These are phyloP conservation scores for Artibeus jamaicensis DNA, from an alignment of 2,797 vertebrate genomes.

Conservation along the genomic window DNA sequence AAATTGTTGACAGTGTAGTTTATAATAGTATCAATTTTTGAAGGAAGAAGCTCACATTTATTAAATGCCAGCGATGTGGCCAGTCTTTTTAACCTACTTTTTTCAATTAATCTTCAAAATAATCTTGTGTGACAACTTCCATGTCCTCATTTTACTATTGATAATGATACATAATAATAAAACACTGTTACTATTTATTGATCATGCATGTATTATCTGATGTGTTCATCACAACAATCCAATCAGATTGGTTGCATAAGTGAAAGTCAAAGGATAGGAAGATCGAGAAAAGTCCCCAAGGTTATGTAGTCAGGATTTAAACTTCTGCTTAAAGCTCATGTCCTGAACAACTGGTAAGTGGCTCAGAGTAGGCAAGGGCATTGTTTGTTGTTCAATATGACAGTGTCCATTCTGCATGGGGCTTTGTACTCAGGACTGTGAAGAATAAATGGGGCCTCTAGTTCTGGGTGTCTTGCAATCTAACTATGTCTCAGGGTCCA, in stretches of 20 bases:
- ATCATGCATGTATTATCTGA: not conserved
- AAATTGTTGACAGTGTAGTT: not conserved
- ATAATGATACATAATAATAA: not conserved
- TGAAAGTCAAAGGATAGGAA: not conserved
- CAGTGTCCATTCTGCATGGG: not conserved
- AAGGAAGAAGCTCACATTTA: not conserved
- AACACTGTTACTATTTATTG: not conserved
- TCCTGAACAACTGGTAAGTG: not conserved
- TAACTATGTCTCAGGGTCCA: not conserved
- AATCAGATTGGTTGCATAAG: not conserved
- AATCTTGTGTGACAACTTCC: not conserved
- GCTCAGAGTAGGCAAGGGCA: not conserved
- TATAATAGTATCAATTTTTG: conserved; percentile 15
- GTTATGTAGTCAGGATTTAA: not conserved
- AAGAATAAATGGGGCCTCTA: not conserved
- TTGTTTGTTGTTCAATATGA: not conserved
- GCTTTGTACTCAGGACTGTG: not conserved
- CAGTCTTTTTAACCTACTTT: not conserved
- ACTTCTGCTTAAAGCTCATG: not conserved
- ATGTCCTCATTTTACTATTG: not conserved
- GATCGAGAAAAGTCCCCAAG: not conserved
- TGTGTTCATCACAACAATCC: not conserved
- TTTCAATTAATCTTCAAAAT: conserved; percentile 35
- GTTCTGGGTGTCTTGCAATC: not conserved
- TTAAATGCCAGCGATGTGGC: not conserved